phyloP scores from a whole-genome alignment of 2,888 invertebrate genomes.

The Hypselothyrea guttata region DNA sequence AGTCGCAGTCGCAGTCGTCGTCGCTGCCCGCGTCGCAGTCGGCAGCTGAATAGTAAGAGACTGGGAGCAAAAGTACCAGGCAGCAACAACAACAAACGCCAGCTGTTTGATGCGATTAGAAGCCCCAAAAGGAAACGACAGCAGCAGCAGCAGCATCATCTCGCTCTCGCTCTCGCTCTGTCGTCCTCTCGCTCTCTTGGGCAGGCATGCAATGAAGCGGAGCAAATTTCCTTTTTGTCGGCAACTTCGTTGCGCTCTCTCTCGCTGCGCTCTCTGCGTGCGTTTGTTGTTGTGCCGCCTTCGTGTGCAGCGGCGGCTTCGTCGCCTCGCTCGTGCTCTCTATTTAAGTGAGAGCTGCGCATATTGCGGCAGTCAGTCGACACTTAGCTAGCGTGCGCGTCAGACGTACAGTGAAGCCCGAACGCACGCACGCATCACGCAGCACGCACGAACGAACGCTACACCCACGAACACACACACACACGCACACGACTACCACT shows the following conservation, averaged over 20 bases:
- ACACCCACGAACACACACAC: constrained; percentile 5
- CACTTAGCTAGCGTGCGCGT: constrained; percentile 70
- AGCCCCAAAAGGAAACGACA: constrained; percentile 14
- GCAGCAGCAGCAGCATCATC: constrained; percentile 16
- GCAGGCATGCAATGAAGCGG: constrained; percentile 20
- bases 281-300: constrained; percentile 17
- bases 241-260: constrained; percentile 21
- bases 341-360: constrained; percentile 73
- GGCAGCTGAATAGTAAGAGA: constrained; percentile 25
- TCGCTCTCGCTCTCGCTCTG: constrained; percentile 8
- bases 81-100: constrained; percentile 39
- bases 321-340: constrained; percentile 35
- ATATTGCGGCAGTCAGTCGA: constrained; percentile 75
- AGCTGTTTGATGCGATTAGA: constrained; percentile 72
- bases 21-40: constrained; percentile 7
- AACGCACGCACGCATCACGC: constrained; percentile 30
- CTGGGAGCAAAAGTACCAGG: constrained; percentile 50
- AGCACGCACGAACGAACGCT: not conserved
- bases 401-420: constrained; percentile 27
- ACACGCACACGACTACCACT: constrained; percentile 12
- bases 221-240: constrained; percentile 48
- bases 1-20: no score
- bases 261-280: constrained; percentile 28
- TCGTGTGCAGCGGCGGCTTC: constrained; percentile 9
- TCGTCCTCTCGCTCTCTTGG: constrained; percentile 5